Evolutionary conservation across 2,113 vertebrate genomes (phyloP), one percentile per base, ranked within the genome.

Genomic region (Xenopus borealis): DNA sequence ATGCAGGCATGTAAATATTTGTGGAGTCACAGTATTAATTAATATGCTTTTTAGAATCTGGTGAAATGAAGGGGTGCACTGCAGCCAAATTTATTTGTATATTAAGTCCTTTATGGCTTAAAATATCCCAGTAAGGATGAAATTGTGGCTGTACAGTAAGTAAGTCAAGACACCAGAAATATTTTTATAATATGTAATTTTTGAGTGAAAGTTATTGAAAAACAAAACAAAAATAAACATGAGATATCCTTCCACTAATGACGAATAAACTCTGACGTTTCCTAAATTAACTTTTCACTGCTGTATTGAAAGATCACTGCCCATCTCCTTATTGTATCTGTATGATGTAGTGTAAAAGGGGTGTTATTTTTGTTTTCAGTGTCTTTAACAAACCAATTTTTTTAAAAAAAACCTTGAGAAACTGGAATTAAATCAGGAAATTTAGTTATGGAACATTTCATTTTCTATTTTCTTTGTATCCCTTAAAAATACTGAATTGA

Each of bases 1-100:
- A 99, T 99, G 97, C 96, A 96, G 97, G 97, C 97, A 99, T 99
- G 97, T 99, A 96, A 96, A 99, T 98, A 98, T 99, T 98, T 96
- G 97, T 96, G 94, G 93, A 96, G 93, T 98, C 94, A 95, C 96
- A 94, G 95, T 98, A 98, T 96, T 98, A 98, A 95, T 95, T 93
- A 96, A 96, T 93, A 93, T 94, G 92, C 95, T 94, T n/a, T 93
- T 94, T 94, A 91, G 81, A 80, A 82, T 92, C 94, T 95, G 94
- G 94, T 94, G 92, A 90, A 82, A 78, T 87, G 88, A 92, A 76
- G 88, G 87, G 80, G 83, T 84, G 17, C 81, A 82, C 82, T 74
- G 86, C 86, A 83, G 88, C 85, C 86, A 89, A 83, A 86, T 88
- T 89, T 88, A 89, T 92, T 88, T 92, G 88, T 92, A 91, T 89